Percentiles rank a stretch among this genome's conserved stretches.
Evolutionary conservation across 2,888 invertebrate species (phyloP).

Genomic region (Troides helena): DNA sequence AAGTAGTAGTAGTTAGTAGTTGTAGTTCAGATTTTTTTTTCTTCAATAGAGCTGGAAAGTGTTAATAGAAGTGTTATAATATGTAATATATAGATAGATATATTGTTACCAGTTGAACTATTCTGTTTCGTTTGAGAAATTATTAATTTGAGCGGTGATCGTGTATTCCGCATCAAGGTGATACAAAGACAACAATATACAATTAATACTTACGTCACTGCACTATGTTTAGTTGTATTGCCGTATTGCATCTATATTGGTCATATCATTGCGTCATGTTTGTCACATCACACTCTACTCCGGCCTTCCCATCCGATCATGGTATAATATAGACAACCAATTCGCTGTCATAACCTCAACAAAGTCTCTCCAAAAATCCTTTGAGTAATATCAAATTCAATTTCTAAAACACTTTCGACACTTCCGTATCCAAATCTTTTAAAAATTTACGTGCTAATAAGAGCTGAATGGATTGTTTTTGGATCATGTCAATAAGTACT

Average conservation of each 20-base stretch:
- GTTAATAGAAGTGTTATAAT: too few relatives aligned
- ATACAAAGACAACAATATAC: constrained; percentile 36
- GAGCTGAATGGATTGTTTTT: too few relatives aligned
- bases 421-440: too few relatives aligned
- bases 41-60: too few relatives aligned
- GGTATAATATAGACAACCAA: neutral
- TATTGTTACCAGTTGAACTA: neutral
- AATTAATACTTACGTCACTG: constrained; percentile 41
- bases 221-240: constrained; percentile 38
- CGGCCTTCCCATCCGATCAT: constrained; percentile 8
- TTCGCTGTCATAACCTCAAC: neutral
- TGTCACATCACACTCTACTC: constrained; percentile 9
- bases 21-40: too few relatives aligned
- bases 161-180: constrained; percentile 19
- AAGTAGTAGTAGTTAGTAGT: too few relatives aligned
- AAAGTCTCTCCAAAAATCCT: neutral
- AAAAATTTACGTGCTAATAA: too few relatives aligned
- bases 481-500: too few relatives aligned
- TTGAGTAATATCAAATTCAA: neutral
- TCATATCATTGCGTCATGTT: constrained; percentile 29
- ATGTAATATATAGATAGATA: neutral
- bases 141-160: neutral
- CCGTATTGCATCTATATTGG: constrained; percentile 28
- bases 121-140: neutral
- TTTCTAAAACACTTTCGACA: too few relatives aligned